Base-by-base conservation (phyloP, 2,113 vertebrate species). In the Gracilinanus agilis region DNA sequence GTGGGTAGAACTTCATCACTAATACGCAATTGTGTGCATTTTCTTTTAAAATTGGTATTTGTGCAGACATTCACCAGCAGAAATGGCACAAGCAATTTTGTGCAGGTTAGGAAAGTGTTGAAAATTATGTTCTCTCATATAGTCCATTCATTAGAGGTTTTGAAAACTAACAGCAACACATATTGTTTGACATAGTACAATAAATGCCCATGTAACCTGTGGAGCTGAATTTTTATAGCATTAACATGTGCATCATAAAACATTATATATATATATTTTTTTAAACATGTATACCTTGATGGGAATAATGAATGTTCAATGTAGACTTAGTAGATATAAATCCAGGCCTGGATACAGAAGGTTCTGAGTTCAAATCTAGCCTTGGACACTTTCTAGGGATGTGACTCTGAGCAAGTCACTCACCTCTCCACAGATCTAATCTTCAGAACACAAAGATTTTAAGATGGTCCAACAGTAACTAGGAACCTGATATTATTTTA, bases 401-500 rank as follows among this genome's bases (percentile, higher is more conserved):
- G 49, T 49, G 49, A 49, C 49, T 5, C 49, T 49, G 49, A 49
- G 49, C 49, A 49, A 75, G 16, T n/a, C 61, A 67, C 61, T 67
- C n/a, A 75, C 67, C 34, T 75, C 16, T 29, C 16, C 16, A 75
- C n/a, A 11, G 29, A 49, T 3, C 34, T 83, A 40, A 2, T 96
- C 92, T 93, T 90, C 49, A 90, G 93, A 92, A 94, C 40, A 96
- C 92, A 91, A 94, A 94, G 92, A 75, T 75, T 83, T 83, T 83
- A 6, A 83, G 67, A 83, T 94, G 56, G 54, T 88, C 83, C 40
- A 6, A 25, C 53, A 54, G 58, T 92, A 83, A 54, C 91, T 75
- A 89, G 91, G 90, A 95, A 94, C 96, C 94, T 90, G 29, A 58
- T 55, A 96, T 96, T 92, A 61, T 90, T 92, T 92, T 53, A 96